Percentiles rank a stretch among this genome's conserved stretches.
These are phyloP conservation scores for Diaphora mendica DNA, from an alignment of 2,888 invertebrate genomes.

Conservation along the genomic window DNA sequence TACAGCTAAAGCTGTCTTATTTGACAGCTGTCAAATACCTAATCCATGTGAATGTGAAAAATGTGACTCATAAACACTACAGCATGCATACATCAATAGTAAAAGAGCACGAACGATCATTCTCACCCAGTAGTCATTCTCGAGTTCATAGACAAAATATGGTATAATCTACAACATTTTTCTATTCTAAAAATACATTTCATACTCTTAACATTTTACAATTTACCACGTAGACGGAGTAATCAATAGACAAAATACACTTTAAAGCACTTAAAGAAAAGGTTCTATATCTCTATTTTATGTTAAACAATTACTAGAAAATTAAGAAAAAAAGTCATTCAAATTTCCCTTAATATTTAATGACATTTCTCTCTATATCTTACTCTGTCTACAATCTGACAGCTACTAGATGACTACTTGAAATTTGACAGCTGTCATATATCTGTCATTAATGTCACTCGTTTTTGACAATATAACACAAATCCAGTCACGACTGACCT, in stretches of 20 bases:
- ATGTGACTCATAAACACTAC: no score
- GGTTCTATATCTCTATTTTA: not conserved
- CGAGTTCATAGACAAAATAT: not conserved
- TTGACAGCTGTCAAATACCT: conserved; percentile 16
- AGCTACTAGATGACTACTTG: not conserved
- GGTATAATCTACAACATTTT: not conserved
- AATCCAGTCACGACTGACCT: conserved; percentile 59
- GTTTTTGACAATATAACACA: conserved; percentile 8
- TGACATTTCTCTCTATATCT: not conserved
- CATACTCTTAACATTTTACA: not conserved
- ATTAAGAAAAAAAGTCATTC: not conserved
- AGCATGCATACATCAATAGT: not conserved
- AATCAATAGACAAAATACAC: not conserved
- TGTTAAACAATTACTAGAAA: not conserved
- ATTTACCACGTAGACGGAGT: not conserved
- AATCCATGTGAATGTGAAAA: not conserved
- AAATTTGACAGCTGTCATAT: conserved; percentile 19
- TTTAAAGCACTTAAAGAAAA: not conserved
- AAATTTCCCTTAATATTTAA: not conserved
- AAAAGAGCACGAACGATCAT: not conserved
- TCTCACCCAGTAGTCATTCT: not conserved
- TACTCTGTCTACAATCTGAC: not conserved
- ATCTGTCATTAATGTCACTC: conserved; percentile 18
- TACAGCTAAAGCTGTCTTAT: not conserved
- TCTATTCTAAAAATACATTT: not conserved